Percentiles rank a stretch among this genome's conserved stretches.
Conservation (phyloP, 2,888 invertebrate genomes). For the Drosophila vallismaia region DNA sequence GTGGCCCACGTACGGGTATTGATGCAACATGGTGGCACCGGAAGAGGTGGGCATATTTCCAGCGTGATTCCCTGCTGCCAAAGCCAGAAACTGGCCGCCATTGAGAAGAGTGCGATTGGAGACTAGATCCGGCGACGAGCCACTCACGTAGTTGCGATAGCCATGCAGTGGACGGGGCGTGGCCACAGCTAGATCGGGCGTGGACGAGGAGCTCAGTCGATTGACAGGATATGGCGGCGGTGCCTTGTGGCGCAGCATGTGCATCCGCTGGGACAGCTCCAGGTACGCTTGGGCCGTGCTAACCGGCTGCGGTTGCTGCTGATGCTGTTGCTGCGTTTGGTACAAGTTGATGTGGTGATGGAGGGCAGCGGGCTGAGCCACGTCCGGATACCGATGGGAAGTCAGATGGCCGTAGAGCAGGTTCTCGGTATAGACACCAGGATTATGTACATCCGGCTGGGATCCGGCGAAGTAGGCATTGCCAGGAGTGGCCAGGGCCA, state of each 20-base stretch:
- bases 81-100: constrained; percentile 69
- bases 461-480: constrained; percentile 85
- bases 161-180: constrained; percentile 85
- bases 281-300: constrained; percentile 64
- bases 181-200: constrained; percentile 92
- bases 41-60: constrained; percentile 83
- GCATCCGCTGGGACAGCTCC: constrained; percentile 82
- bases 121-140: constrained; percentile 91
- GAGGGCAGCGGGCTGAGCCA: constrained; percentile 85
- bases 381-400: constrained; percentile 87
- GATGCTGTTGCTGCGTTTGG: constrained; percentile 62
- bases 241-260: constrained; percentile 86
- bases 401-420: constrained; percentile 79
- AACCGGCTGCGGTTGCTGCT: constrained; percentile 46
- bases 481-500: constrained; percentile 66
- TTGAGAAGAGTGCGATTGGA: constrained; percentile 88
- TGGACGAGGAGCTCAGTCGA: constrained; percentile 91
- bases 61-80: constrained; percentile 76
- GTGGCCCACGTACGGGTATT: constrained; percentile 81
- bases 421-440: constrained; percentile 72
- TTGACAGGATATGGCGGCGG: constrained; percentile 93
- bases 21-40: constrained; percentile 75
- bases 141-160: constrained; percentile 87
- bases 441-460: constrained; percentile 90
- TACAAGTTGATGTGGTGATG: constrained; percentile 72